Conservation (phyloP, 2,113 vertebrate genomes). For the Bombycilla garrulus region DNA sequence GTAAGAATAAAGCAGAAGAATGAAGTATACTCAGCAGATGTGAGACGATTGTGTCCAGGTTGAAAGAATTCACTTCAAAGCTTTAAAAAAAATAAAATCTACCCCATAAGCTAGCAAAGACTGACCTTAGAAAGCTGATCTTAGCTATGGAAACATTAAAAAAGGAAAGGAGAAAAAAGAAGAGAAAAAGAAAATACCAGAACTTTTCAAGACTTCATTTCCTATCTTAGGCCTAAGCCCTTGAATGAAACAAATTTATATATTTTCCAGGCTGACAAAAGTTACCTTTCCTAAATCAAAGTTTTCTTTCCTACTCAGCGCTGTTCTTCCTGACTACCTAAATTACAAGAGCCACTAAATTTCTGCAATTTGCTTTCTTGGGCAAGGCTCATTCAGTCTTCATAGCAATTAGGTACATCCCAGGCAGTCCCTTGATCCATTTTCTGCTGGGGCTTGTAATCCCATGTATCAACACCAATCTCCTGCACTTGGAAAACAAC, state of each 20-base stretch:
- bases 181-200: background rate
- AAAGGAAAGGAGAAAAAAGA: background rate
- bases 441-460: background rate
- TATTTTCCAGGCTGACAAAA: background rate
- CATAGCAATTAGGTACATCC: background rate
- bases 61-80: slow-evolving; percentile 19
- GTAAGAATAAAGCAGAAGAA: background rate
- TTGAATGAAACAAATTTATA: background rate
- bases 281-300: background rate
- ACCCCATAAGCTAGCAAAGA: background rate
- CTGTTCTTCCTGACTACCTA: background rate
- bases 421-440: background rate
- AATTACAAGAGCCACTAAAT: background rate
- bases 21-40: background rate
- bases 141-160: background rate
- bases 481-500: background rate
- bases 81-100: background rate
- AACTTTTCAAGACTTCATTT: background rate
- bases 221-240: background rate
- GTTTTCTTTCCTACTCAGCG: background rate
- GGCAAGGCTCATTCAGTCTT: background rate
- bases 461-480: background rate
- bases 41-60: background rate
- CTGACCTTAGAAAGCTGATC: background rate
- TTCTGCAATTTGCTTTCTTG: background rate